Percentiles rank a stretch among this genome's conserved stretches.
Evolutionary conservation across 2,888 invertebrate genomes (phyloP).

Genomic region (Choristoneura rosaceana): DNA sequence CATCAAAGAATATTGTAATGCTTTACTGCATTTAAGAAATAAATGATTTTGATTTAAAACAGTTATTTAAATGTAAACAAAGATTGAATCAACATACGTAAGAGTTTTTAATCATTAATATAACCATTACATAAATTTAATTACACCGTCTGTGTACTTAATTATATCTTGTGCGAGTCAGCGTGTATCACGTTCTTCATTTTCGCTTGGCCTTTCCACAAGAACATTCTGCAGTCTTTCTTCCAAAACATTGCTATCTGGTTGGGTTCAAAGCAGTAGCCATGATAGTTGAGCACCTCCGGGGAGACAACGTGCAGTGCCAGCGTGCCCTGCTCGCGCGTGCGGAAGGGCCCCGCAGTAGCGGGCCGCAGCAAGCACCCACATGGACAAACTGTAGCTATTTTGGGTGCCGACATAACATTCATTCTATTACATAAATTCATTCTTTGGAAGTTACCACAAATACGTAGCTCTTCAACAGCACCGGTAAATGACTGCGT

Average conservation of each 20-base stretch:
- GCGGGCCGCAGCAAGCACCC: slow-evolving; percentile 74
- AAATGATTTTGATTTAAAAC: slow-evolving; percentile 12
- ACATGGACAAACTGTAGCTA: slow-evolving; percentile 73
- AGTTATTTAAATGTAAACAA: slow-evolving; percentile 4
- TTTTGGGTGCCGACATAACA: slow-evolving; percentile 61
- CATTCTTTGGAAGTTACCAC: slow-evolving; percentile 71
- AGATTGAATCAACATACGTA: slow-evolving; percentile 4
- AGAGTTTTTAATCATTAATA: slow-evolving; percentile 15
- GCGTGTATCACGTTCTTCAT: slow-evolving; percentile 64
- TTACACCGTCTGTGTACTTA: slow-evolving; percentile 43
- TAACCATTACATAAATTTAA: slow-evolving; percentile 22
- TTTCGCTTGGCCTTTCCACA: slow-evolving; percentile 82
- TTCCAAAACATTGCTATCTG: slow-evolving; percentile 89
- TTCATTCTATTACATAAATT: slow-evolving; percentile 69
- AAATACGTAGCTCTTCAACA: slow-evolving; percentile 71
- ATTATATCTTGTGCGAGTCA: slow-evolving; percentile 60
- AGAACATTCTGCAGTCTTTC: slow-evolving; percentile 89
- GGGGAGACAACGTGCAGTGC: slow-evolving; percentile 80
- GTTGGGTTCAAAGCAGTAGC: slow-evolving; percentile 81
- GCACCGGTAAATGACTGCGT: slow-evolving; percentile 79
- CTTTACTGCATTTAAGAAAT: slow-evolving; percentile 21
- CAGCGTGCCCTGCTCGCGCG: slow-evolving; percentile 73
- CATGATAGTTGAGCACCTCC: slow-evolving; percentile 84
- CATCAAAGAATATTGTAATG: slow-evolving; percentile 9
- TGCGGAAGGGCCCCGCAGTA: slow-evolving; percentile 70